Percentiles rank a stretch among this genome's conserved stretches.
Conservation (phyloP, 1,140 invertebrate species). For the Hestina assimilis region DNA sequence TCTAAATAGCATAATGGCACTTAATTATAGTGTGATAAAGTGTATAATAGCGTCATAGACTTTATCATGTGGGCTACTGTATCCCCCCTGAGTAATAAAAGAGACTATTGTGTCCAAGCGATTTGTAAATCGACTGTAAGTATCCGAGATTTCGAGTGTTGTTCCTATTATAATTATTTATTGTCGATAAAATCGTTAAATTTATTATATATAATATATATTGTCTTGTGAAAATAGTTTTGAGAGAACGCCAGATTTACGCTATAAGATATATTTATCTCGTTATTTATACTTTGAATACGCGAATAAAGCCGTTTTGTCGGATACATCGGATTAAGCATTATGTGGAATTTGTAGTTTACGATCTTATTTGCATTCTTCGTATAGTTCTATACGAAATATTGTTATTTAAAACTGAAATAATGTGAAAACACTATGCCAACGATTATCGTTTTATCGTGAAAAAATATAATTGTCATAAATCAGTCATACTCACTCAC, state of each 20-base stretch:
- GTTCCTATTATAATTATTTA: slow-evolving; percentile 25
- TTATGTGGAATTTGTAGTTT: not conserved
- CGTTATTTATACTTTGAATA: not conserved
- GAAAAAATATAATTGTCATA: too few species aligned
- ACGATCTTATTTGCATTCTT: not conserved
- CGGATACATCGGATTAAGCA: not conserved
- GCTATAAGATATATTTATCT: not conserved
- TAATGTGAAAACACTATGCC: too few species aligned
- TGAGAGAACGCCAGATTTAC: slow-evolving; percentile 1
- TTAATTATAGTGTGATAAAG: not conserved
- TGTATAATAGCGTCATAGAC: slow-evolving; percentile 7
- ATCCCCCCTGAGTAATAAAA: slow-evolving; percentile 30
- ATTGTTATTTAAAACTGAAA: too few species aligned
- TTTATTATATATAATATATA: slow-evolving; percentile 9
- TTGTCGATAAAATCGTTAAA: slow-evolving; percentile 26
- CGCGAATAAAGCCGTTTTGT: not conserved
- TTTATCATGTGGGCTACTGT: not conserved
- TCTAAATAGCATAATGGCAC: not conserved
- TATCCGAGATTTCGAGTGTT: slow-evolving; percentile 43
- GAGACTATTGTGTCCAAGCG: slow-evolving; percentile 35
- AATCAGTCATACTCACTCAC: too few species aligned
- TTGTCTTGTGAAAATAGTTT: not conserved
- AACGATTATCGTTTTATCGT: too few species aligned
- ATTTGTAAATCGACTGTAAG: slow-evolving; percentile 44
- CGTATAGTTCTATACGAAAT: too few species aligned